Conservation (phyloP, 2,113 vertebrate species). For the Apeltes quadracus region DNA sequence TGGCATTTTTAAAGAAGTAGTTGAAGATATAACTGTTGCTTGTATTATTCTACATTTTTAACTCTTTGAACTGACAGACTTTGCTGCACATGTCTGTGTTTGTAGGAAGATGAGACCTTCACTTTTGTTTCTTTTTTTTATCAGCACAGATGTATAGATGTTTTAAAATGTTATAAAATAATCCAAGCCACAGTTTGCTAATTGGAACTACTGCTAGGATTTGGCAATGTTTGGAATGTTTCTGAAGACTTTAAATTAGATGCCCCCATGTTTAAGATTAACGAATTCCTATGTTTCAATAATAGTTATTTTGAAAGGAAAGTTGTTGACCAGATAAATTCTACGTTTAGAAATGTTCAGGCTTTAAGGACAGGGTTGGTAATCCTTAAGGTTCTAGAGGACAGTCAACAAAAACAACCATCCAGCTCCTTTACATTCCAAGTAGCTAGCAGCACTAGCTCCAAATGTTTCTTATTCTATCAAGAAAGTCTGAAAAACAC, state of each 20-base stretch:
- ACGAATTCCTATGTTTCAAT: background rate
- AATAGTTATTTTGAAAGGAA: background rate
- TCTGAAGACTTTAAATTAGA: no score
- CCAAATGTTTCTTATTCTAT: background rate
- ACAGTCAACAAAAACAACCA: background rate
- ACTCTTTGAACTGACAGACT: background rate
- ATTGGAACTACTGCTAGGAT: background rate
- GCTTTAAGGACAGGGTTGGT: slow-evolving; percentile 3
- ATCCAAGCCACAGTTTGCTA: background rate
- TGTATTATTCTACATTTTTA: background rate
- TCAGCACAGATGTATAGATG: slow-evolving; percentile 1
- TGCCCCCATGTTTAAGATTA: no score
- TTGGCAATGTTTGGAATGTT: background rate
- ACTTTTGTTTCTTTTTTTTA: slow-evolving; percentile 10
- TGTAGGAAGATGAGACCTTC: slow-evolving; percentile 10
- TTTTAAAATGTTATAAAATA: no score
- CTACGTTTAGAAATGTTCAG: background rate
- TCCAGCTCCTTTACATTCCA: background rate
- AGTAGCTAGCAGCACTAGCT: background rate
- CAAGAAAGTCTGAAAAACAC: background rate
- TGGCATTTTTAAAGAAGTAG: slow-evolving; percentile 13
- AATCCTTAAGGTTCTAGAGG: background rate
- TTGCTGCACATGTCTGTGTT: background rate
- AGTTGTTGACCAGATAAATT: slow-evolving; percentile 1
- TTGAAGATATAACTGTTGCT: background rate